Conservation (phyloP, 2,113 vertebrate genomes). For the Xiphophorus hellerii region DNA sequence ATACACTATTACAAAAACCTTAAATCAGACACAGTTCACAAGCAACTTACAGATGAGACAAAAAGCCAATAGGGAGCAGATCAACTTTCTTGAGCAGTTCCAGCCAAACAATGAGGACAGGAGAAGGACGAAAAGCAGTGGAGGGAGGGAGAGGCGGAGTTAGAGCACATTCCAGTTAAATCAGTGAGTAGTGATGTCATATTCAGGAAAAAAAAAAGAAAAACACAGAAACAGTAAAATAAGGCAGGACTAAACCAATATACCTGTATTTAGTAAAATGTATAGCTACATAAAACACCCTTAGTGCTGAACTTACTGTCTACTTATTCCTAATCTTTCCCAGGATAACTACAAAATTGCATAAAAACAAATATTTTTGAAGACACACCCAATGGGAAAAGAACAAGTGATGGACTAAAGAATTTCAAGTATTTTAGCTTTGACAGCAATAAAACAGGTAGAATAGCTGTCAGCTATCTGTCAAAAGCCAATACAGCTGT, state of each 20-base stretch:
- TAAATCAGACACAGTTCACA: slow-evolving; percentile 4
- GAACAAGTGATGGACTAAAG: slow-evolving; percentile 3
- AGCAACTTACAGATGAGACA: slow-evolving; percentile 27
- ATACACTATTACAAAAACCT: neutral
- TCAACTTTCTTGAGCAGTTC: slow-evolving; percentile 58
- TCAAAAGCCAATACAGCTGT: neutral
- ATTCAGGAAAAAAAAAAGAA: slow-evolving; percentile 34
- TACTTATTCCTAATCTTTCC: neutral
- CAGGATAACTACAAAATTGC: neutral
- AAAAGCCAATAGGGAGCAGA: slow-evolving; percentile 32
- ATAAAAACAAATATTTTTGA: slow-evolving; percentile 15
- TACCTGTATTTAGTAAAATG: slow-evolving; percentile 32
- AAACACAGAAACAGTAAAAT: slow-evolving; percentile 39
- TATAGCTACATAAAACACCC: neutral
- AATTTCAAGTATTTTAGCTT: slow-evolving; percentile 4
- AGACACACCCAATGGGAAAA: slow-evolving; percentile 39
- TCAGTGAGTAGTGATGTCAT: slow-evolving; percentile 73
- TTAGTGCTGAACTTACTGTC: neutral
- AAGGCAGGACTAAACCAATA: slow-evolving; percentile 44
- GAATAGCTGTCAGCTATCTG: neutral
- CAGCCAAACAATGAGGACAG: slow-evolving; percentile 62
- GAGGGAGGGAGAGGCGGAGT: slow-evolving; percentile 57
- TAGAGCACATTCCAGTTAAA: slow-evolving; percentile 71
- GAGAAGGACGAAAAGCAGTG: slow-evolving; percentile 18
- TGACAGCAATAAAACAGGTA: slow-evolving; percentile 1